phyloP scores from a whole-genome alignment of 2,113 vertebrate species.

The Ageneiosus marmoratus region DNA sequence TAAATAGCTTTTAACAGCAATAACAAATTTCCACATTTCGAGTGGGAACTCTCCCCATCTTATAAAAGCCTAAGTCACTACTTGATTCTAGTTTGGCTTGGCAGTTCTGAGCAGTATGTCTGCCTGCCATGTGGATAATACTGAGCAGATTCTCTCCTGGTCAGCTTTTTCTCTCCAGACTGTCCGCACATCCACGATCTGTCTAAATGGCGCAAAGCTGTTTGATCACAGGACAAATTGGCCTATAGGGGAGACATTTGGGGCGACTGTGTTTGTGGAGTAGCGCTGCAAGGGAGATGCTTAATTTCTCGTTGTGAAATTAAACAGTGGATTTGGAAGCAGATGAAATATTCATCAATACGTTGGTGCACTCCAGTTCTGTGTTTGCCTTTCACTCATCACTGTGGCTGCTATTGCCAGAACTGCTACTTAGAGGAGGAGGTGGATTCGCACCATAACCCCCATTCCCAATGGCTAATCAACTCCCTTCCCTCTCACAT shows the following conservation, averaged over 20 bases:
- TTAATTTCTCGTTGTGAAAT: slow-evolving; percentile 90
- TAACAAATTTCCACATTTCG: background rate
- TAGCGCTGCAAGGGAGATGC: slow-evolving; percentile 70
- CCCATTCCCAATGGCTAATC: slow-evolving; percentile 44
- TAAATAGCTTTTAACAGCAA: background rate
- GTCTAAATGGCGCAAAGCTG: slow-evolving; percentile 89
- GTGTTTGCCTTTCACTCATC: slow-evolving; percentile 86
- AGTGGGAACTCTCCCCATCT: background rate
- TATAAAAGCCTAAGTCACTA: background rate
- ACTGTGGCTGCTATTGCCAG: slow-evolving; percentile 80
- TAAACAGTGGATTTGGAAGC: slow-evolving; percentile 94
- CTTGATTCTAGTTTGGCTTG: slow-evolving; percentile 1
- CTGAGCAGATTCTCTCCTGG: slow-evolving; percentile 46
- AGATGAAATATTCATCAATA: slow-evolving; percentile 95
- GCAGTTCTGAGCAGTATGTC: slow-evolving; percentile 16
- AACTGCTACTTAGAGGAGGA: slow-evolving; percentile 38
- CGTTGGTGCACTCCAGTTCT: slow-evolving; percentile 61
- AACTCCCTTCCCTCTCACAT: slow-evolving; percentile 49
- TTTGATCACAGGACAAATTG: slow-evolving; percentile 94
- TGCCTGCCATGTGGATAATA: slow-evolving; percentile 54
- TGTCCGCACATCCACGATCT: slow-evolving; percentile 83
- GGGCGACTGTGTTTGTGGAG: slow-evolving; percentile 51
- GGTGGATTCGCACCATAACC: slow-evolving; percentile 37
- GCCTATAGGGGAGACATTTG: slow-evolving; percentile 74
- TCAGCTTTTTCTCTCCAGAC: slow-evolving; percentile 35